Percentiles rank a stretch among this genome's conserved stretches.
phyloP scores from a whole-genome alignment of 2,797 vertebrate species.

The Limnodromus scolopaceus region DNA sequence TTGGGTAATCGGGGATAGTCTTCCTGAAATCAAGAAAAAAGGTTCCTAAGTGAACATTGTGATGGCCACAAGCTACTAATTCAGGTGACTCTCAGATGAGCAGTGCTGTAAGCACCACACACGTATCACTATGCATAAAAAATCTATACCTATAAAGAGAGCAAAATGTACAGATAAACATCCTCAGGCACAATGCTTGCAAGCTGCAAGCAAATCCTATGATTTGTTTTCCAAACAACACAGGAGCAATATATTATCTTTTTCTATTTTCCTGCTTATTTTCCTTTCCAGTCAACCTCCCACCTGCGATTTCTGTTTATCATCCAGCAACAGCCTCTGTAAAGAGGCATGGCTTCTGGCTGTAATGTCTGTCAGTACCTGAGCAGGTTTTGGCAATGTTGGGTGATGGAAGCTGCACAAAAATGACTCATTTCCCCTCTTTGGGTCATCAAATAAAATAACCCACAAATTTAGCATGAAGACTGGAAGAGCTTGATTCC shows the following conservation, averaged over 20 bases:
- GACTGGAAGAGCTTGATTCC: neutral
- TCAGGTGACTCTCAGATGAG: neutral
- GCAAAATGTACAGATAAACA: neutral
- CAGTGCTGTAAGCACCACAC: neutral
- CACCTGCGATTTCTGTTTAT: constrained; percentile 27
- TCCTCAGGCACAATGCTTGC: neutral
- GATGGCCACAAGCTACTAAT: neutral
- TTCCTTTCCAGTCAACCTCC: constrained; percentile 38
- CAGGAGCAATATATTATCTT: neutral
- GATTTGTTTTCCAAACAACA: neutral
- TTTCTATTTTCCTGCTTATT: constrained; percentile 24
- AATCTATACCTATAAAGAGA: neutral
- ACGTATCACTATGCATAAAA: neutral
- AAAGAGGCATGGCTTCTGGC: constrained; percentile 10
- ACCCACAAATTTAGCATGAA: neutral
- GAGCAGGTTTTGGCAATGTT: neutral
- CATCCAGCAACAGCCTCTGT: constrained; percentile 46
- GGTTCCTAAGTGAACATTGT: neutral
- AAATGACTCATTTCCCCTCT: constrained; percentile 16
- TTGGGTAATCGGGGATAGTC: neutral
- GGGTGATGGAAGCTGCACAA: neutral
- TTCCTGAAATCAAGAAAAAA: neutral
- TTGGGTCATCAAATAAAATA: constrained; percentile 26
- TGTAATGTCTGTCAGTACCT: constrained; percentile 30
- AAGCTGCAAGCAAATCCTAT: neutral